A percentile compares a stretch with the other conserved stretches of the same genome.
Conservation (phyloP, 2,888 invertebrate genomes). For the Spodoptera exigua region DNA sequence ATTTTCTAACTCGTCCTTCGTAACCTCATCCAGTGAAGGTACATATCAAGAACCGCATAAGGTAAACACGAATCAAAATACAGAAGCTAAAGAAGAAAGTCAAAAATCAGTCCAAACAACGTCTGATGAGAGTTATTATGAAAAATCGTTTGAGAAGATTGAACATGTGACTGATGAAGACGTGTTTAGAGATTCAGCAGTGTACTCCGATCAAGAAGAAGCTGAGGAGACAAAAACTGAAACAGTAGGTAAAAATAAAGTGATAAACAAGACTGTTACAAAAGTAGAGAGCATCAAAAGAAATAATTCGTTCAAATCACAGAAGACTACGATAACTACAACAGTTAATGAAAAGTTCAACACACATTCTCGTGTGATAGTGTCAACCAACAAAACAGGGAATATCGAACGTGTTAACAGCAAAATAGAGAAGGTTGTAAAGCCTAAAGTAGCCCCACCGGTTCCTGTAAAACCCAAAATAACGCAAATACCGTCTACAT, state of each 20-base stretch:
- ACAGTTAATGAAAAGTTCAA: constrained; percentile 68
- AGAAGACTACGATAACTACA: constrained; percentile 63
- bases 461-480: constrained; percentile 91
- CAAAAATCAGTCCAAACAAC: constrained; percentile 61
- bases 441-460: constrained; percentile 90
- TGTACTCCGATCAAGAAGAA: constrained; percentile 94
- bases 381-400: constrained; percentile 61
- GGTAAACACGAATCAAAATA: constrained; percentile 50
- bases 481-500: constrained; percentile 66
- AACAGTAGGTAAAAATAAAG: constrained; percentile 56
- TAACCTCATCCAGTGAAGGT: constrained; percentile 89
- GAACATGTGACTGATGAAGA: constrained; percentile 92
- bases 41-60: constrained; percentile 75
- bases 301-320: constrained; percentile 73
- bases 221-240: constrained; percentile 71
- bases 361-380: constrained; percentile 62
- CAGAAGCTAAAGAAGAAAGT: constrained; percentile 55
- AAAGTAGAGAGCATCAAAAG: constrained; percentile 76
- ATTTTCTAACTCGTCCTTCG: constrained; percentile 89
- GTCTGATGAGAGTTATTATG: constrained; percentile 92
- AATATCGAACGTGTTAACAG: constrained; percentile 61
- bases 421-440: constrained; percentile 70
- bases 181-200: constrained; percentile 94
- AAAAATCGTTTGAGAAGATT: constrained; percentile 93
- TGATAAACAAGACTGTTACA: constrained; percentile 66